These are phyloP conservation scores for Halcyon chelicuti DNA, from an alignment of 2,797 vertebrate genomes.

Conservation along the genomic window DNA sequence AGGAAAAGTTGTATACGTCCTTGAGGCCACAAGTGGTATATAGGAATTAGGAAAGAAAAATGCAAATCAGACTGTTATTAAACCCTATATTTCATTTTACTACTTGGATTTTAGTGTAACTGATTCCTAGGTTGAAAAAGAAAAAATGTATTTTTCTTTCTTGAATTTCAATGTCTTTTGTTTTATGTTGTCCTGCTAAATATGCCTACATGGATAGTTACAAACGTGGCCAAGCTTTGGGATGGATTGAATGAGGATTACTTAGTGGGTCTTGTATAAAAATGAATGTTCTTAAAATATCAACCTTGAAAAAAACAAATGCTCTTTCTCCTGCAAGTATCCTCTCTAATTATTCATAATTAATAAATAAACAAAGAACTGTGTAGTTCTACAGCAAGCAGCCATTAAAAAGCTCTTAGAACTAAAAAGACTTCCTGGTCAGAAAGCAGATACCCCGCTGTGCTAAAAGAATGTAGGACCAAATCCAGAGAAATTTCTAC, in stretches of 20 bases:
- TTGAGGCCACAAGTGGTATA: neutral
- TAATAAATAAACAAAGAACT: conserved; percentile 66
- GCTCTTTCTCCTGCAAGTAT: neutral
- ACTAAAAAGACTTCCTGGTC: conserved; percentile 61
- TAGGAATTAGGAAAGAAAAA: neutral
- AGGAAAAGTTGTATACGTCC: neutral
- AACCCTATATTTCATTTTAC: neutral
- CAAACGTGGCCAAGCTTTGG: neutral
- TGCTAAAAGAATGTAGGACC: conserved; percentile 55
- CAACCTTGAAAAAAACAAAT: neutral
- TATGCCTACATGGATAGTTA: neutral
- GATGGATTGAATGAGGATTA: neutral
- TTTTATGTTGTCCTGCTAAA: neutral
- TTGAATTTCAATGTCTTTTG: neutral
- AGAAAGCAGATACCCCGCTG: conserved; percentile 63
- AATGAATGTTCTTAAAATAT: neutral
- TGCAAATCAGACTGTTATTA: neutral
- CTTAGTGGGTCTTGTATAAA: neutral
- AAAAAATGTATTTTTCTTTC: neutral
- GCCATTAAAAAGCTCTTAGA: conserved; percentile 62
- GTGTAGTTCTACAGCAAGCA: conserved; percentile 33
- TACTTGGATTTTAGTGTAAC: neutral
- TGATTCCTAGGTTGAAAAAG: neutral
- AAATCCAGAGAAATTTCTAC: conserved; percentile 25
- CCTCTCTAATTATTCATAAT: conserved; percentile 64